Evolutionary conservation across 2,888 invertebrate species (phyloP), one percentile per base, ranked within the genome.

Genomic region (Noctuana brunneofusca): DNA sequence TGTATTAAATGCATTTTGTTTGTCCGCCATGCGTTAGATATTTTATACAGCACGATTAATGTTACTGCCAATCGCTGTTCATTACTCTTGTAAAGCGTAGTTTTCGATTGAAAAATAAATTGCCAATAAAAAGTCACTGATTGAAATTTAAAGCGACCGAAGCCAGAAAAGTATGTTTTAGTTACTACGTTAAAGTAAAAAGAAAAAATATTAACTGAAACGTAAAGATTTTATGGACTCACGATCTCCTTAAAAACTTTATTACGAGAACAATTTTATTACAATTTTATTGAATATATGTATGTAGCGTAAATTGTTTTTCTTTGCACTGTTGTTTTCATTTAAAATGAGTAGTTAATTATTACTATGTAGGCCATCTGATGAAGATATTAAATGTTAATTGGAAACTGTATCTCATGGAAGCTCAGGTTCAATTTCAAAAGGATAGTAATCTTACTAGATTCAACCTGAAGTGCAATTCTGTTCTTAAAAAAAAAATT

Each of bases 81-180:
- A 48, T 22, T n/a, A 48, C 48, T 12, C 12, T 20, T 32, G 32
- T 35, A 11, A 22, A 54, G n/a, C 16, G 30, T 8, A 38, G 53
- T 53, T 53, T 52, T 22, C 20, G n/a, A 38, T 54, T n/a, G 12
- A 35, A 54, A 54, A 54, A 54, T 54, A 38, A 54, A 54, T 38
- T 54, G n/a, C 38, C 35, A 54, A 38, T 54, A 54, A 54, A 54
- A 54, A 20, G 35, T 38, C 38, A 18, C 14, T 54, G 22, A 54
- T 38, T 38, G 22, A 54, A 53, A 35, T 20, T 22, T 22, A 22
- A 38, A 38, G 22, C 53, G 22, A 35, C 38, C 53, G 22, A 35
- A 54, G 22, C 20, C 20, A 35, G 53, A 16, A 35, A 48, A 48
- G 46, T 53, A 30, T 20, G 8, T 24, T 53, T 35, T 35, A 35